phyloP scores from a whole-genome alignment of 2,113 vertebrate species.

The Chrysemys picta region DNA sequence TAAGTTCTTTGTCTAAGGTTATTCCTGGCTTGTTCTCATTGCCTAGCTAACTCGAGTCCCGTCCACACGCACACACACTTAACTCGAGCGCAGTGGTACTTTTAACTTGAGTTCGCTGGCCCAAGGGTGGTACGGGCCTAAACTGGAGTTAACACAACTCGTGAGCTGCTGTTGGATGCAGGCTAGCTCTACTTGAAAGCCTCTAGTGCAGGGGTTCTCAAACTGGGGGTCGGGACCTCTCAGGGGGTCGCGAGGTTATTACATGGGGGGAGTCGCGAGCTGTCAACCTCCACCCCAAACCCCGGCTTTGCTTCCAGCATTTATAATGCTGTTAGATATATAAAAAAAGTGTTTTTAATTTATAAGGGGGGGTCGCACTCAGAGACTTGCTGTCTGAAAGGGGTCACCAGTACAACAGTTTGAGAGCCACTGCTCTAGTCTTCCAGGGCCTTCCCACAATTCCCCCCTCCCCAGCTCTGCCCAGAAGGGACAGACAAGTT shows the following conservation, averaged over 20 bases:
- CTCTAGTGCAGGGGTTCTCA: not conserved
- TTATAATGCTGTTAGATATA: too few species aligned
- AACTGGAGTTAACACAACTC: not conserved
- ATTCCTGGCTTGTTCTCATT: not conserved
- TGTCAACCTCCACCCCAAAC: too few species aligned
- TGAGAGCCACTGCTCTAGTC: not conserved
- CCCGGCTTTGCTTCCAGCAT: too few species aligned
- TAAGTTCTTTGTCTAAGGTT: constrained; percentile 30
- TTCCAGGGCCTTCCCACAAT: not conserved
- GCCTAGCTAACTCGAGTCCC: not conserved
- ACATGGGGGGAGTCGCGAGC: too few species aligned
- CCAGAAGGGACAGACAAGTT: not conserved
- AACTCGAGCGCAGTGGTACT: not conserved
- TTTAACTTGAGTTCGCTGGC: not conserved
- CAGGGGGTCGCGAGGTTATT: too few species aligned
- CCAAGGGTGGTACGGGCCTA: not conserved
- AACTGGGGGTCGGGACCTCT: too few species aligned
- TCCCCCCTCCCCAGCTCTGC: not conserved
- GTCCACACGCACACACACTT: not conserved
- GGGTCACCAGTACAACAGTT: too few species aligned
- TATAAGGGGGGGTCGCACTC: too few species aligned
- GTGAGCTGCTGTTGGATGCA: not conserved
- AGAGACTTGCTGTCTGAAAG: too few species aligned
- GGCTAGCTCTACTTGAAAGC: rapidly evolving
- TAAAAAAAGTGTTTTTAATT: too few species aligned